phyloP scores from a whole-genome alignment of 2,797 vertebrate species.

The Chaetodon trifasciatus region DNA sequence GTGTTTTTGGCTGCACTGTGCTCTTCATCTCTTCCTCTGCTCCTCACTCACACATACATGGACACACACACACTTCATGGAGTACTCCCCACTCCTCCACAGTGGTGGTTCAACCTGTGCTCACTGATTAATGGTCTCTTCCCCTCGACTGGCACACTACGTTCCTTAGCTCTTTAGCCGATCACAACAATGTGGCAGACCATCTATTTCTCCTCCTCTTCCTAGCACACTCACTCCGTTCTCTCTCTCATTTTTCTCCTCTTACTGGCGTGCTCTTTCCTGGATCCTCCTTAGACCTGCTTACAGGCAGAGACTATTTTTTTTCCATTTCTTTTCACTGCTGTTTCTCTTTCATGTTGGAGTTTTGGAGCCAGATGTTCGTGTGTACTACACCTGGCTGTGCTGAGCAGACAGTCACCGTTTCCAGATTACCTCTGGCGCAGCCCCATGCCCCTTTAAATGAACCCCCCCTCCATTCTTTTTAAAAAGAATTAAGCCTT shows the following conservation, averaged over 20 bases:
- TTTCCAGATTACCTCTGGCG: background rate
- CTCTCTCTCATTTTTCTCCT: constrained; percentile 26
- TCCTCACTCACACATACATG: constrained; percentile 16
- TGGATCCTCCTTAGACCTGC: background rate
- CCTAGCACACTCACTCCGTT: constrained; percentile 19
- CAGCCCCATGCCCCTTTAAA: too few species aligned
- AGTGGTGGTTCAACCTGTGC: constrained; percentile 53
- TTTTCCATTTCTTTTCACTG: background rate
- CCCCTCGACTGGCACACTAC: constrained; percentile 58
- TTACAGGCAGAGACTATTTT: constrained; percentile 4
- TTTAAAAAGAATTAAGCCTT: background rate
- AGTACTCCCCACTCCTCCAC: constrained; percentile 28
- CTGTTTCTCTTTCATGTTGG: background rate
- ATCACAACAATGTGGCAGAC: constrained; percentile 61
- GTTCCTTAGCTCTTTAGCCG: constrained; percentile 73
- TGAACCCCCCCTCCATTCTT: background rate
- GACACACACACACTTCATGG: constrained; percentile 17
- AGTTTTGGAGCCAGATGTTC: background rate
- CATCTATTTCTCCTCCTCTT: constrained; percentile 68
- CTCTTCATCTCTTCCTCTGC: constrained; percentile 33
- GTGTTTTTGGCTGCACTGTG: background rate
- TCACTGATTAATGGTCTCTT: constrained; percentile 72
- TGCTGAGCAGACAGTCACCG: background rate
- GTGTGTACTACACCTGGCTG: background rate
- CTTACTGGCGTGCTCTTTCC: constrained; percentile 12